Percentiles rank a stretch among this genome's conserved stretches.
Conservation (phyloP, 1,140 invertebrate genomes). For the Diorhabda sublineata region DNA sequence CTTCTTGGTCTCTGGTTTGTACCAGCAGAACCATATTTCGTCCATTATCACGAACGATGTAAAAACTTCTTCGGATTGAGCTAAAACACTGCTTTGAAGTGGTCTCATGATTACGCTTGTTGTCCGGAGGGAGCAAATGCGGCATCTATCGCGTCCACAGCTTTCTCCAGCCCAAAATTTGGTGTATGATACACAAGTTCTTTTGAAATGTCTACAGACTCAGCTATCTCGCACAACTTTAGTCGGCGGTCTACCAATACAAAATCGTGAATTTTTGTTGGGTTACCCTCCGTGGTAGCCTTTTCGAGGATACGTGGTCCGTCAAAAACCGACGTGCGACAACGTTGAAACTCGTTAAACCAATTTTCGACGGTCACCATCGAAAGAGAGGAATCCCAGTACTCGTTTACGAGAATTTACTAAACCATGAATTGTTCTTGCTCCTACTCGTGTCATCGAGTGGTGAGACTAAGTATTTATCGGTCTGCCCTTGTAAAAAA, state of each 20-base stretch:
- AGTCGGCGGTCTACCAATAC: not conserved
- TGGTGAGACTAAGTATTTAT: no score
- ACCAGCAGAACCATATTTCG: not conserved
- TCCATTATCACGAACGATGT: not conserved
- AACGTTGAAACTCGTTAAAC: not conserved
- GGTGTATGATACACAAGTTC: not conserved
- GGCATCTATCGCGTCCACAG: not conserved
- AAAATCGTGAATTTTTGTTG: not conserved
- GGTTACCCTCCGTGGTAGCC: not conserved
- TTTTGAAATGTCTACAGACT: not conserved
- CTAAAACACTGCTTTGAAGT: not conserved
- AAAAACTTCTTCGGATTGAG: not conserved
- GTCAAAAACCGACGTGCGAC: not conserved
- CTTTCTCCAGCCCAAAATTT: not conserved
- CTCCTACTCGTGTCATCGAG: no score
- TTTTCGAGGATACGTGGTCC: not conserved
- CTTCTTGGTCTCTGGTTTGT: not conserved
- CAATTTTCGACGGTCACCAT: no score
- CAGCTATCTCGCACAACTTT: conserved; percentile 1
- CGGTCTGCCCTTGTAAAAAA: no score
- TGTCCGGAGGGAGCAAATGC: not conserved
- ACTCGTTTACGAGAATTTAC: no score
- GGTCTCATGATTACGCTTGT: not conserved
- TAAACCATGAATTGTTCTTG: no score
- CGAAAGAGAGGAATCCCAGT: no score